Conservation (phyloP, 2,797 vertebrate genomes). For the Pseudochromis fuscus region DNA sequence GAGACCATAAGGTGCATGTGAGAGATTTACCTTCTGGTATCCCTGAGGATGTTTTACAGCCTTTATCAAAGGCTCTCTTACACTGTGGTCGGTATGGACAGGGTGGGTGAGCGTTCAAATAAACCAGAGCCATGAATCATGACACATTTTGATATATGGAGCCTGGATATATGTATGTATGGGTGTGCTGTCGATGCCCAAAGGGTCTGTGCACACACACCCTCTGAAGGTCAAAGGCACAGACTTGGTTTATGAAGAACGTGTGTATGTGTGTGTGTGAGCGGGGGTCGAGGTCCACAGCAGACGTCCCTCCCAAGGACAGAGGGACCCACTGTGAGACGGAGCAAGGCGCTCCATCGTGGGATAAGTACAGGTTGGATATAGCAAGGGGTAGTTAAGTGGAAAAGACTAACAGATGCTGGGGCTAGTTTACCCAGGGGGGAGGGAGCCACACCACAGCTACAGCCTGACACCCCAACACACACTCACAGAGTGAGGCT, state of each 20-base stretch:
- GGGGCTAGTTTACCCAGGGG: conserved; percentile 82
- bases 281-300: conserved; percentile 59
- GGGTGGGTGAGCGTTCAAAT: conserved; percentile 12
- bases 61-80: conserved; percentile 44
- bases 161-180: conserved; percentile 27
- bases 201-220: conserved; percentile 41
- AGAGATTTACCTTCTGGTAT: conserved; percentile 22
- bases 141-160: conserved; percentile 37
- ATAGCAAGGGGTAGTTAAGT: conserved; percentile 87
- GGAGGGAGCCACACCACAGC: conserved; percentile 79
- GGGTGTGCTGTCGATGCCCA: conserved; percentile 22
- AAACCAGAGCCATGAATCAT: conserved; percentile 50
- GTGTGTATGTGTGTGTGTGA: conserved; percentile 14
- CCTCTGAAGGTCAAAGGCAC: conserved; percentile 40
- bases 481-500: conserved; percentile 51
- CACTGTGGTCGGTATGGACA: conserved; percentile 18
- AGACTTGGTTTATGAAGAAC: conserved; percentile 32
- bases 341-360: conserved; percentile 65
- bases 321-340: conserved; percentile 76
- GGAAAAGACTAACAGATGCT: conserved; percentile 88
- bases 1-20: conserved; percentile 36
- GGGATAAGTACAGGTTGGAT: conserved; percentile 87
- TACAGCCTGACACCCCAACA: conserved; percentile 66
- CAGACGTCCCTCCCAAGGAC: conserved; percentile 71
- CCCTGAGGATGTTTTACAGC: conserved; percentile 22